phyloP scores from a whole-genome alignment of 2,888 invertebrate genomes.

The Asteroscopus sphinx region DNA sequence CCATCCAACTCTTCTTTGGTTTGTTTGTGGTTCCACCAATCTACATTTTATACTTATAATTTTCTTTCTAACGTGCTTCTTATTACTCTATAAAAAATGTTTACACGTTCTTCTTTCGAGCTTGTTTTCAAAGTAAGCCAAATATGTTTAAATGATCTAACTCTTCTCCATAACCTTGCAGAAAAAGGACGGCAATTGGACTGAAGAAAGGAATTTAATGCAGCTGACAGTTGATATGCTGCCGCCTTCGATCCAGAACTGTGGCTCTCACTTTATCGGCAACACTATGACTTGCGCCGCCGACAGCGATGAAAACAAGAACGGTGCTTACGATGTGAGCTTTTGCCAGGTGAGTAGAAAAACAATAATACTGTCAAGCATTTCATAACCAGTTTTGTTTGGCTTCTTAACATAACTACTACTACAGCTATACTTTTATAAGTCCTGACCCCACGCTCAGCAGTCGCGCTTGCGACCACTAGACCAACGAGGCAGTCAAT shows the following conservation, averaged over 20 bases:
- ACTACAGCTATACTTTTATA: no score
- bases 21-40: no score
- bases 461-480: no score
- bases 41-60: no score
- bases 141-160: not conserved
- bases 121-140: no score
- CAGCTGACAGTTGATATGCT: slow-evolving; percentile 71
- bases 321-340: slow-evolving; percentile 57
- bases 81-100: no score
- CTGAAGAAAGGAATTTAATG: slow-evolving; percentile 70
- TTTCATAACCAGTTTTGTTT: not conserved
- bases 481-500: no score
- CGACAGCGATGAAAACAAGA: slow-evolving; percentile 68
- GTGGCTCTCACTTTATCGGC: slow-evolving; percentile 71
- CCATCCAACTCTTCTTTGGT: no score
- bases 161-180: slow-evolving; percentile 44
- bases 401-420: no score
- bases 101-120: no score
- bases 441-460: no score
- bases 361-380: not conserved
- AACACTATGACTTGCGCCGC: slow-evolving; percentile 75
- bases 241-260: slow-evolving; percentile 62
- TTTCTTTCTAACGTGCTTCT: no score
- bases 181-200: slow-evolving; percentile 62
- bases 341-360: slow-evolving; percentile 73